Evolutionary conservation across 1,140 invertebrate genomes (phyloP).

Genomic region (Luehdorfia chinensis): DNA sequence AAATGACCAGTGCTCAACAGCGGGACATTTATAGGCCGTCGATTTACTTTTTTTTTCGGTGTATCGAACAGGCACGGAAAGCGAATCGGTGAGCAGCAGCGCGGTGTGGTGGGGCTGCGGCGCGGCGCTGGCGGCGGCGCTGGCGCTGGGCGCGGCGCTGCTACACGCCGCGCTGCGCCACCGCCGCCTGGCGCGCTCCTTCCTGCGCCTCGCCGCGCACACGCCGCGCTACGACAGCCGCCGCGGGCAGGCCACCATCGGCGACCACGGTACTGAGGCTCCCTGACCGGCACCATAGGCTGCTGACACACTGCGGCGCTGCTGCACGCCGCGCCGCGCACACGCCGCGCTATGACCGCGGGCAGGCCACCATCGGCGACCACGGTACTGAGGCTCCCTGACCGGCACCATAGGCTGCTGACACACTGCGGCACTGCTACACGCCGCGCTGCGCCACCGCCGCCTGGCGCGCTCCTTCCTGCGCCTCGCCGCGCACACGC

Average conservation of each 20-base stretch:
- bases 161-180: conserved; percentile 84
- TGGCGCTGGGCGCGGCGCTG: conserved; percentile 80
- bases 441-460: conserved; percentile 84
- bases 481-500: conserved; percentile 81
- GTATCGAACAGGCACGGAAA: conserved; percentile 19
- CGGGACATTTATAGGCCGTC: too few relatives aligned
- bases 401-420: too few relatives aligned
- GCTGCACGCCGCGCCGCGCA: conserved; percentile 83
- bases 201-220: conserved; percentile 84
- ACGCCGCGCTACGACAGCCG: conserved; percentile 87
- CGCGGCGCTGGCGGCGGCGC: conserved; percentile 69
- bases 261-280: too few relatives aligned
- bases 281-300: too few relatives aligned
- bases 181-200: conserved; percentile 85
- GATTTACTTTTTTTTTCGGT: background rate
- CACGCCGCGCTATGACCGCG: conserved; percentile 87
- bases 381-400: too few relatives aligned
- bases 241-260: conserved; percentile 90
- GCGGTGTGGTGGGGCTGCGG: conserved; percentile 51
- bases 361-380: conserved; percentile 89
- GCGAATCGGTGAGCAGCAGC: conserved; percentile 10
- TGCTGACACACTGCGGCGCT: too few relatives aligned
- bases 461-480: conserved; percentile 87
- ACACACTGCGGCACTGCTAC: conserved; percentile 80
- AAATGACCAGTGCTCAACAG: too few relatives aligned